Evolutionary conservation across 2,113 vertebrate genomes (phyloP).

Genomic region (Choloepus hoffmanni): DNA sequence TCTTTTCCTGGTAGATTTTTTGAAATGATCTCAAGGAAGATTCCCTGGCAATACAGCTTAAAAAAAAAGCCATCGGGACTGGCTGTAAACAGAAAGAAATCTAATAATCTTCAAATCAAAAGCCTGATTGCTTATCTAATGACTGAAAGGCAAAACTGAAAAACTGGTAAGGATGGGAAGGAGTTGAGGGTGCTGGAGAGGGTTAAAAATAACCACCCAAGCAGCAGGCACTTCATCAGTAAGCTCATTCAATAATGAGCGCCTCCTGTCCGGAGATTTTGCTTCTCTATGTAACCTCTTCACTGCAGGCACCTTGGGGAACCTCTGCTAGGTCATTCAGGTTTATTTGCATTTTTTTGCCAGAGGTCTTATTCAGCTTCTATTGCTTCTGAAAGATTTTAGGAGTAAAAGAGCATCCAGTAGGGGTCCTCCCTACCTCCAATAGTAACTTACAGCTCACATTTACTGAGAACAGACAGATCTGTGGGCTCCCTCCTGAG

Average conservation of each 20-base stretch:
- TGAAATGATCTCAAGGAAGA: conserved; percentile 40
- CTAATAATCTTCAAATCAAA: background rate
- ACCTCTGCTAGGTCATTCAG: background rate
- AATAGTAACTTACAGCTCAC: background rate
- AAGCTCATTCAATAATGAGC: no score
- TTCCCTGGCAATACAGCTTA: background rate
- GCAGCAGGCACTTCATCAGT: accelerated
- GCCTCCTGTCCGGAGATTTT: background rate
- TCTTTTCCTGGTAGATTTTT: background rate
- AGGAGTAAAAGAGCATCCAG: background rate
- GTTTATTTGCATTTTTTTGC: background rate
- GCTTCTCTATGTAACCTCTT: background rate
- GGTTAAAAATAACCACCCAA: background rate
- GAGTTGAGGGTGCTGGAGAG: accelerated
- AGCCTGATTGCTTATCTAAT: background rate
- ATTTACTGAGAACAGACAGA: background rate
- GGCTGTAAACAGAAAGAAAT: background rate
- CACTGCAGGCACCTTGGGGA: background rate
- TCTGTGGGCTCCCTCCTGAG: background rate
- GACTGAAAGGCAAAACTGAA: background rate
- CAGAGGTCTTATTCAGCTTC: background rate
- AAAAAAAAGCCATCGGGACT: background rate
- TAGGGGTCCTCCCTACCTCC: no score
- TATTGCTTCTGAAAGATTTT: background rate
- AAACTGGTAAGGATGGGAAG: no score